Percentiles rank a stretch among this genome's conserved stretches.
phyloP scores from a whole-genome alignment of 2,888 invertebrate genomes.

The Chironomus tentans region DNA sequence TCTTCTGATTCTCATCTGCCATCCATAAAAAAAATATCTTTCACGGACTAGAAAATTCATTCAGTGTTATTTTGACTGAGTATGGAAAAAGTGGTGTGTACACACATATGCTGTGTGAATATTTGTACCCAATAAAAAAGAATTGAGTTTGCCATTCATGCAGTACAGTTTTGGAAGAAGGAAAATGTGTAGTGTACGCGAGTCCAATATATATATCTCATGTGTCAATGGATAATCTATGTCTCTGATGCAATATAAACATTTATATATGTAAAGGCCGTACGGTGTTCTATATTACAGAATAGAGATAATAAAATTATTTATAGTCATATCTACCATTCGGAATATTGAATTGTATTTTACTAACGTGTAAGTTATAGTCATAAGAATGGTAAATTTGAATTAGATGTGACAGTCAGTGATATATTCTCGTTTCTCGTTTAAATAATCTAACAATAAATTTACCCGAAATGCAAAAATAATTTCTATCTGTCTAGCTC shows the following conservation, averaged over 20 bases:
- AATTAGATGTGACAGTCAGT: not conserved
- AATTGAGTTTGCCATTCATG: conserved; percentile 5
- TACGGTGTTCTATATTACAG: not conserved
- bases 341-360: not conserved
- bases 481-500: too few species aligned
- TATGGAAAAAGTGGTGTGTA: not conserved
- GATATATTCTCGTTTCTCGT: not conserved
- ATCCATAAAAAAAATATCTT: not conserved
- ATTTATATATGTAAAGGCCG: not conserved
- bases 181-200: not conserved
- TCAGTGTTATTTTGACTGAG: not conserved
- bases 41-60: not conserved
- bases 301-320: not conserved
- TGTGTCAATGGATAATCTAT: not conserved
- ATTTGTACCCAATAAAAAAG: not conserved
- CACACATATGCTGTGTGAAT: not conserved
- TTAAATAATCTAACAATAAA: too few species aligned
- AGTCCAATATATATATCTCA: not conserved
- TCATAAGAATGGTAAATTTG: not conserved
- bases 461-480: too few species aligned
- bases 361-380: not conserved
- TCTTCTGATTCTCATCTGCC: not conserved
- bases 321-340: not conserved
- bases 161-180: not conserved
- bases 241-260: not conserved